Evolutionary conservation across 37 sponge, comb jelly and placozoan genomes (phyloP).

Genomic region (Aphrocallistes beatrix): DNA sequence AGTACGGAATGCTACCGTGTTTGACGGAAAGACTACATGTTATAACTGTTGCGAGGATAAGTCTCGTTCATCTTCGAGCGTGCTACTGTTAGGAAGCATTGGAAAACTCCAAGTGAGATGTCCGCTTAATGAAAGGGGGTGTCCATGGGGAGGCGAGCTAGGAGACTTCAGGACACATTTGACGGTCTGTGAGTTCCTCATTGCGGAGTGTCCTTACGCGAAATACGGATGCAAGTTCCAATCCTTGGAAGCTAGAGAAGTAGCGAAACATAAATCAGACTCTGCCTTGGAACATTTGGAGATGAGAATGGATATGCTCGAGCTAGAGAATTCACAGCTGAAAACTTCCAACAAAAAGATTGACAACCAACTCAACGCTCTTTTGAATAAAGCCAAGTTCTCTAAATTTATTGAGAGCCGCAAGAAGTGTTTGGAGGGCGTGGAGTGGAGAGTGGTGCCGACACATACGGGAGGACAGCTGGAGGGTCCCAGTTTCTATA

Average conservation of each 20-base stretch:
- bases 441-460: background rate
- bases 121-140: background rate
- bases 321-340: background rate
- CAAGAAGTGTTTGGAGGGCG: background rate
- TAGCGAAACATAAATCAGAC: background rate
- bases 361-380: background rate
- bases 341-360: background rate
- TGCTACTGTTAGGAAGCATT: background rate
- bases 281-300: background rate
- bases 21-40: background rate
- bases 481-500: background rate
- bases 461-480: background rate
- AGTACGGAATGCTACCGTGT: background rate
- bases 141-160: background rate
- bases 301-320: background rate
- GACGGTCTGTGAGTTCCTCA: background rate
- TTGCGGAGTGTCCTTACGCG: background rate
- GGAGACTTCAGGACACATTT: background rate
- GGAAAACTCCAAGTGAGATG: background rate
- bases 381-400: background rate
- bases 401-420: background rate
- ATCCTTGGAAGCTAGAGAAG: background rate
- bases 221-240: background rate
- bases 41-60: background rate
- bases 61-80: background rate